Evolutionary conservation across 2,113 vertebrate species (phyloP), one percentile per base, ranked within the genome.

Genomic region (Uropsilus gracilis): DNA sequence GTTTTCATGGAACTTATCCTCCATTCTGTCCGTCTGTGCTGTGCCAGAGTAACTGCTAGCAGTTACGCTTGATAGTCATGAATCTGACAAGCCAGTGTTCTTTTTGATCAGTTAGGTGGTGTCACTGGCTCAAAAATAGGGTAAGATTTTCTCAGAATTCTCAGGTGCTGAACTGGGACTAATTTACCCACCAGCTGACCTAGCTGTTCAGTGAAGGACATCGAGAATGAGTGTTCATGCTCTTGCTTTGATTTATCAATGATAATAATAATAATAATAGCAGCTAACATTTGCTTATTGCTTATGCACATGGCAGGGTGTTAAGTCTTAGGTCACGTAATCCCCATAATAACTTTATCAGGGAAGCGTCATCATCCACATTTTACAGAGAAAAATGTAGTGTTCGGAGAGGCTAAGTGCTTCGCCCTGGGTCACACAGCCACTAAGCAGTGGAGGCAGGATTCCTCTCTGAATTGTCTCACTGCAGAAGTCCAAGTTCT

Each of bases 291-390:
- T n/a, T n/a, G n/a, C 22, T 55, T 22, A 55, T 55, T 55, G 53
- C 22, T 44, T 75, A 59, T 88, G 8, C 73, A 18, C 32, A 92
- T 89, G 59, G 61, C 18, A 90, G 28, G 88, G n/a, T 93, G 28
- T 73, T 82, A 78, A 86, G 53, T 9, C 78, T 63, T 86, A 88
- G 14, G 7, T 55, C 48, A 73, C 78, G 39, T 72, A 66, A 66
- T 90, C 28, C 13, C 90, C 14, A 75, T 48, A 86, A 83, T 73
- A 89, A 86, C 12, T 92, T 84, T 93, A 57, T 94, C 88, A 85
- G 42, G 77, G 28, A 71, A 63, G 20, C 85, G 86, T 92, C 55
- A 86, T 77, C 34, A 75, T 80, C 64, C 39, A 57, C 26, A 72
- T 76, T 78, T 39, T 92, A 73, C 57, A 86, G 44, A 66, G 66